Evolutionary conservation across 2,888 invertebrate genomes (phyloP), one percentile per base, ranked within the genome.

Genomic region (Epirrita christyi): DNA sequence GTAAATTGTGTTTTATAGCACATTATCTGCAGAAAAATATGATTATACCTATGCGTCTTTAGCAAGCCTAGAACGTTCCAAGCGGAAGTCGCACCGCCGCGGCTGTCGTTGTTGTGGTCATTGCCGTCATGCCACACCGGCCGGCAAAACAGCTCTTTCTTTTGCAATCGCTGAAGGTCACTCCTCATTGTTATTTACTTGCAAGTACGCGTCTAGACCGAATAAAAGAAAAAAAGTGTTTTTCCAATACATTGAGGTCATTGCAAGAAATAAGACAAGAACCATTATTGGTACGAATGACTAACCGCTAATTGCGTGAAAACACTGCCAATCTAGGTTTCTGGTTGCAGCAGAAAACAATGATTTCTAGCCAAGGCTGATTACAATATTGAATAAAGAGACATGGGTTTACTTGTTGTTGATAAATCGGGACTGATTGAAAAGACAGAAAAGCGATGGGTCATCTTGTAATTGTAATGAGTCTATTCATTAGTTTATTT

Each of bases 241-340:
- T 78, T 84, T 79, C 74, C 76, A 76, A 77, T 74, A 46, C 32
- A 72, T 68, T 80, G 80, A 88, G 85, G 87, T 85, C 75, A 71
- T 68, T 63, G 76, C 78, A 89, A 88, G 78, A 88, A 88, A 67
- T 73, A 50, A 68, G 57, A 78, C 74, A 88, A 89, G 86, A 87
- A 87, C 68, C 67, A 73, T 75, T 76, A 76, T 67, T 69, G 63
- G 72, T 75, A 64, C 80, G 75, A 79, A 68, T 81, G 79, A 74
- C 78, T 79, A 79, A 78, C 72, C 76, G 66, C 80, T 83, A 82
- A 85, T 83, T 78, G 76, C 76, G 69, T 71, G 75, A 78, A 81
- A 80, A 81, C 63, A 64, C 73, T 67, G 59, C 71, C 73, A 56
- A 60, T 47, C 61, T 67, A 75, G 72, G 77, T 80, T 79, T 76